phyloP scores from a whole-genome alignment of 2,797 vertebrate genomes.

The Dermochelys coriacea region DNA sequence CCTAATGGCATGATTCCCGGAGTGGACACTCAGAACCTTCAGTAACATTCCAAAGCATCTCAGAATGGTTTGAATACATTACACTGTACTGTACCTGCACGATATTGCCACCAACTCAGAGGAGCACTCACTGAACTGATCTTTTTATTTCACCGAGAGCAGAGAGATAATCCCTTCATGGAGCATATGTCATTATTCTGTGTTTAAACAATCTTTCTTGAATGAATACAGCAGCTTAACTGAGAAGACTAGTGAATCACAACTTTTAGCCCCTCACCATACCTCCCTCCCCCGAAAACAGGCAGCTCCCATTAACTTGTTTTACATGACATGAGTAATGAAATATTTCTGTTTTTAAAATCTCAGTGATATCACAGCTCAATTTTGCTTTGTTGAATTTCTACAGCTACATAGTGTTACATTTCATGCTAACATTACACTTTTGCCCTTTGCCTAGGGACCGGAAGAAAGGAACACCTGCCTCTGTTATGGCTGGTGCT shows the following conservation, averaged over 20 bases:
- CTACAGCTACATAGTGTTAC: neutral
- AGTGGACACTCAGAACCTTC: neutral
- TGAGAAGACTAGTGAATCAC: neutral
- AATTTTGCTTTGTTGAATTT: conserved; percentile 15
- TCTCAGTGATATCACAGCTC: neutral
- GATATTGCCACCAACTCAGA: neutral
- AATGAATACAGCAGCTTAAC: neutral
- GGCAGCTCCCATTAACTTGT: neutral
- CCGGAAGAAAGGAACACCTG: neutral
- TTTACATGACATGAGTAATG: fast-evolving
- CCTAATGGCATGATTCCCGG: neutral
- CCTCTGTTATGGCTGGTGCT: neutral
- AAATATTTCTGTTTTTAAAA: neutral
- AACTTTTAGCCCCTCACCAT: neutral
- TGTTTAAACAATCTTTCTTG: neutral
- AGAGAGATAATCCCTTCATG: neutral
- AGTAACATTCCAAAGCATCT: too few species aligned
- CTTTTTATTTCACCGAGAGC: neutral
- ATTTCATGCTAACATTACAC: neutral
- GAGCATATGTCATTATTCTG: fast-evolving
- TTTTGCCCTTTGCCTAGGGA: neutral
- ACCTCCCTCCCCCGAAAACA: neutral
- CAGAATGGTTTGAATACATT: neutral
- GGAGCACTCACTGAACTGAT: neutral
- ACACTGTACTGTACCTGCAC: neutral